phyloP scores from a whole-genome alignment of 2,797 vertebrate genomes.

The Parauchenoglanis ngamensis region DNA sequence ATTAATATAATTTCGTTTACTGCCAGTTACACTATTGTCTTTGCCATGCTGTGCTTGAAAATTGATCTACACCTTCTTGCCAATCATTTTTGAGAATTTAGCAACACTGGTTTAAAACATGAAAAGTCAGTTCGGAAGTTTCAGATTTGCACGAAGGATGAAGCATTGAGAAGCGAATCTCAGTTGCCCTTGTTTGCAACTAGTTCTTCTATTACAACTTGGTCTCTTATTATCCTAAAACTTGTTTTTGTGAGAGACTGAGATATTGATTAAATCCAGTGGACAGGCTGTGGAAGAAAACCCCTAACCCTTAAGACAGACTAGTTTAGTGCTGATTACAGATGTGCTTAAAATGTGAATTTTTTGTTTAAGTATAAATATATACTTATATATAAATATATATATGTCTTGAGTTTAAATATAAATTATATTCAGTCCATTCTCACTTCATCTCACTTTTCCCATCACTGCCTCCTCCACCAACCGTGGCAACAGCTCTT shows the following conservation, averaged over 20 bases:
- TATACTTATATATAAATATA: slow-evolving; percentile 28
- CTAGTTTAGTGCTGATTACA: slow-evolving; percentile 64
- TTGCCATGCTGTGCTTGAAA: not conserved
- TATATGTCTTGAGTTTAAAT: slow-evolving; percentile 44
- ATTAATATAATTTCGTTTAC: not conserved
- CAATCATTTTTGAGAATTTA: not conserved
- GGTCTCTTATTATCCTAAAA: slow-evolving; percentile 44
- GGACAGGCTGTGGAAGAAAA: slow-evolving; percentile 47
- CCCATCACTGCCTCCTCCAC: slow-evolving; percentile 50
- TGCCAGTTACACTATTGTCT: not conserved
- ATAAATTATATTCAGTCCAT: slow-evolving; percentile 64
- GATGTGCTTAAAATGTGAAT: slow-evolving; percentile 58
- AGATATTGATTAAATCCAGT: slow-evolving; percentile 72
- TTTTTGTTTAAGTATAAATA: not conserved
- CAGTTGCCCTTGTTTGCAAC: not conserved
- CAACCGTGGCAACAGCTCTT: slow-evolving; percentile 59
- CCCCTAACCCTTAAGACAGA: slow-evolving; percentile 67
- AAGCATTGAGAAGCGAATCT: not conserved
- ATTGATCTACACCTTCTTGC: not conserved
- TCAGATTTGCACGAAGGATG: not conserved
- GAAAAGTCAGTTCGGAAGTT: not conserved
- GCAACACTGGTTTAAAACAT: not conserved
- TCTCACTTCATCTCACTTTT: slow-evolving; percentile 24
- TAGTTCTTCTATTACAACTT: not conserved
- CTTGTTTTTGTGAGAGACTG: slow-evolving; percentile 69